These are phyloP conservation scores for Cranoglanis bouderius DNA, from an alignment of 2,113 vertebrate genomes.

Conservation along the genomic window DNA sequence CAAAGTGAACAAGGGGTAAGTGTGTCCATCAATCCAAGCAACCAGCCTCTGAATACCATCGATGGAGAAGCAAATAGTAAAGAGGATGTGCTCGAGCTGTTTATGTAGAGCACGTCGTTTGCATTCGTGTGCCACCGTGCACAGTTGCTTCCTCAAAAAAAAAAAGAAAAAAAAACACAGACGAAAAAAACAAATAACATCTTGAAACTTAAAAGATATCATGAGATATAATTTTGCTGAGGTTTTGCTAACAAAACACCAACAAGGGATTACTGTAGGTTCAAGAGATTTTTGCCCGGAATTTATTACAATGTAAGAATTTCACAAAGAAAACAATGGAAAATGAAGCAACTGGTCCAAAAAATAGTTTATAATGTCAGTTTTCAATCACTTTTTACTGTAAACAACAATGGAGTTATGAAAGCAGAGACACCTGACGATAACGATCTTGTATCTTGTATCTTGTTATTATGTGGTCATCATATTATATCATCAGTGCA, in stretches of 20 bases:
- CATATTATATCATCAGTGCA: neutral
- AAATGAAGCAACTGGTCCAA: neutral
- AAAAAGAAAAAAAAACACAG: neutral
- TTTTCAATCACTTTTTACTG: neutral
- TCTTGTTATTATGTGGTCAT: neutral
- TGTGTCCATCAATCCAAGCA: neutral
- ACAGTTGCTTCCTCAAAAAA: neutral
- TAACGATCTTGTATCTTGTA: neutral
- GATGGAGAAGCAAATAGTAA: neutral
- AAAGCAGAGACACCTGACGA: neutral
- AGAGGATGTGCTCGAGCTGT: conserved; percentile 1
- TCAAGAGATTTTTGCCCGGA: neutral
- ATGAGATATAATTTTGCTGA: neutral
- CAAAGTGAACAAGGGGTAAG: neutral
- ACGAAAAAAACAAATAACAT: neutral
- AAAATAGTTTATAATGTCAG: neutral
- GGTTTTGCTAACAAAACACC: neutral
- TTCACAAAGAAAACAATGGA: neutral
- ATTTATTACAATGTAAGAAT: neutral
- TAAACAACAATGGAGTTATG: neutral
- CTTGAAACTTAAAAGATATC: neutral
- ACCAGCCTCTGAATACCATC: neutral
- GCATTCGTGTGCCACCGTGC: neutral
- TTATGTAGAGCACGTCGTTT: neutral
- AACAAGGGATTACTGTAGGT: neutral